phyloP scores from a whole-genome alignment of 2,888 invertebrate species.

The Horisme vitalbata region DNA sequence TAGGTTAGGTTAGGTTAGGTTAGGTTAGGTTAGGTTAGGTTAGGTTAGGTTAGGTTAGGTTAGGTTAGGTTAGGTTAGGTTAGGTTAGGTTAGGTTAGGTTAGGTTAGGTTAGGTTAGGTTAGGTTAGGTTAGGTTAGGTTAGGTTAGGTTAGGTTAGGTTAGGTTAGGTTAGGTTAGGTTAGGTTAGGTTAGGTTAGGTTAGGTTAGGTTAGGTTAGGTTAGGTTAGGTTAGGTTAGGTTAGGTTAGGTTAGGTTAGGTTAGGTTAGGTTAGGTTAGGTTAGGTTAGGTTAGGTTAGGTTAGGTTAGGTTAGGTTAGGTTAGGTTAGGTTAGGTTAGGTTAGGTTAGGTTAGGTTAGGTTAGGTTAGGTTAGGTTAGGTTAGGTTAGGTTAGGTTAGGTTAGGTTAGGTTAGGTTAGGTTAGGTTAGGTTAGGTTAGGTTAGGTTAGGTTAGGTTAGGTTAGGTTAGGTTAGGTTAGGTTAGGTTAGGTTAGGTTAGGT shows the following conservation, averaged over 20 bases:
- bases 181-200: slow-evolving; percentile 35
- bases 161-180: slow-evolving; percentile 37
- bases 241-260: slow-evolving; percentile 31
- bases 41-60: slow-evolving; percentile 30
- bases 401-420: slow-evolving; percentile 33
- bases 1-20: slow-evolving; percentile 26
- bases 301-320: slow-evolving; percentile 25
- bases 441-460: slow-evolving; percentile 38
- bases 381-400: slow-evolving; percentile 35
- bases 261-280: slow-evolving; percentile 24
- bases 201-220: slow-evolving; percentile 23
- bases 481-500: slow-evolving; percentile 29
- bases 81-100: slow-evolving; percentile 28
- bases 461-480: slow-evolving; percentile 36
- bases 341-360: slow-evolving; percentile 35
- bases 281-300: slow-evolving; percentile 26
- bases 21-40: slow-evolving; percentile 30
- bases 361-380: slow-evolving; percentile 38
- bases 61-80: slow-evolving; percentile 33
- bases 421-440: slow-evolving; percentile 34
- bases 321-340: slow-evolving; percentile 35
- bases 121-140: slow-evolving; percentile 35
- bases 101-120: slow-evolving; percentile 34
- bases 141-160: slow-evolving; percentile 10
- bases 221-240: slow-evolving; percentile 24